Evolutionary conservation across 2,113 vertebrate species (phyloP).

Genomic region (Pantherophis guttatus): DNA sequence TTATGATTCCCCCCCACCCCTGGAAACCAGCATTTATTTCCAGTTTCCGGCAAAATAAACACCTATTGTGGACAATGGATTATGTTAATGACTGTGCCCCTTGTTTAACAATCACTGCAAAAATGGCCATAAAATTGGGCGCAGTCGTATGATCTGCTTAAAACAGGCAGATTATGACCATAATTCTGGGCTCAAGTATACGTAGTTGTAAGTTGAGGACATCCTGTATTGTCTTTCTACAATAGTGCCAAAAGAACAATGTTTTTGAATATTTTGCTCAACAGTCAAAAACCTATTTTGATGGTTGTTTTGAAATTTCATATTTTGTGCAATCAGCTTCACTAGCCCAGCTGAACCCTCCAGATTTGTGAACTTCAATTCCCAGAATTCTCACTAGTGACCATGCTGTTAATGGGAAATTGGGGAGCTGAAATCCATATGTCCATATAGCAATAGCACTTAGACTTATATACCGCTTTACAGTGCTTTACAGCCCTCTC

Average conservation of each 20-base stretch:
- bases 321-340: background rate
- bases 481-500: too few species aligned
- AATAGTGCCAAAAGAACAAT: background rate
- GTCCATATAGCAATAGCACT: background rate
- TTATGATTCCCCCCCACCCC: background rate
- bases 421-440: background rate
- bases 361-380: background rate
- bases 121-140: background rate
- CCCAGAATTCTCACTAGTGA: background rate
- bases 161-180: too few species aligned
- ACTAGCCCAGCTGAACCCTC: background rate
- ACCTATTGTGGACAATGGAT: background rate
- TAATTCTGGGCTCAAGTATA: too few species aligned
- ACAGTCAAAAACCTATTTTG: background rate
- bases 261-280: background rate
- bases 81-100: background rate
- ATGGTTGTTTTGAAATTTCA: background rate
- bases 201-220: too few species aligned
- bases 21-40: too few species aligned
- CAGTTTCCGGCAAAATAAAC: background rate
- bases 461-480: too few species aligned
- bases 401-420: background rate
- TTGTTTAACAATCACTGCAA: background rate
- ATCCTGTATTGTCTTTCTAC: background rate
- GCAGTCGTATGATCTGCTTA: too few species aligned